Evolutionary conservation across 2,113 vertebrate species (phyloP), one percentile per base, ranked within the genome.

Genomic region (Lophius piscatorius): DNA sequence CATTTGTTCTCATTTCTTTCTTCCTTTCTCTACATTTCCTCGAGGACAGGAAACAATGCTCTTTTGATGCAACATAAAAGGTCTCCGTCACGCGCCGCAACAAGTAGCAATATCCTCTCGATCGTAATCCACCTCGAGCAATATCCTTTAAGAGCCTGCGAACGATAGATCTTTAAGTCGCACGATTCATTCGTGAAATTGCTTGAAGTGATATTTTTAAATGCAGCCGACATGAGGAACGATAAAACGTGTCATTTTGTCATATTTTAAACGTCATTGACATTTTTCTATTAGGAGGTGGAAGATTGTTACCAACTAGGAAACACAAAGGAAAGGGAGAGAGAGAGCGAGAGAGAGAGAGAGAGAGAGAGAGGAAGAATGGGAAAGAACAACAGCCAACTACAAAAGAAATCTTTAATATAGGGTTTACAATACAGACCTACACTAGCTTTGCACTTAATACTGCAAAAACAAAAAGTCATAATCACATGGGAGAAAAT

Each of bases 381-480:
- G 51, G 16, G 61, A 65, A 67, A 56, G 20, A 55, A 72, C 46
- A 73, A 47, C 26, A 24, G 1, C 17, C 9, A 31, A 36, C 62
- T 52, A 47, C 45, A 78, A n/a, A n/a, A n/a, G n/a, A n/a, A n/a
- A 51, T 50, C 76, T 70, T 83, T 86, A 82, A 87, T 76, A 78
- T 71, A 90, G 83, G 82, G 78, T 74, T 51, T 31, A 66, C 49
- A 78, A 42, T 33, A 46, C 6, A 49, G 36, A 62, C 50, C 24
- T 62, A 44, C 55, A 63, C 56, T 47, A 61, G 44, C 72, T 22
- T 47, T 50, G 41, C 56, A 68, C 77, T 88, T 72, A 80, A 63
- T 47, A 57, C 41, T 21, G 44, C 26, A 71, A 80, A 77, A 21
- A 78, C 11, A n/a, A n/a, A n/a, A 70, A 33, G 66, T 51, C 36